Percentiles rank a stretch among this genome's conserved stretches.
phyloP scores from a whole-genome alignment of 1,140 invertebrate genomes.

The Aphelenchoides besseyi region DNA sequence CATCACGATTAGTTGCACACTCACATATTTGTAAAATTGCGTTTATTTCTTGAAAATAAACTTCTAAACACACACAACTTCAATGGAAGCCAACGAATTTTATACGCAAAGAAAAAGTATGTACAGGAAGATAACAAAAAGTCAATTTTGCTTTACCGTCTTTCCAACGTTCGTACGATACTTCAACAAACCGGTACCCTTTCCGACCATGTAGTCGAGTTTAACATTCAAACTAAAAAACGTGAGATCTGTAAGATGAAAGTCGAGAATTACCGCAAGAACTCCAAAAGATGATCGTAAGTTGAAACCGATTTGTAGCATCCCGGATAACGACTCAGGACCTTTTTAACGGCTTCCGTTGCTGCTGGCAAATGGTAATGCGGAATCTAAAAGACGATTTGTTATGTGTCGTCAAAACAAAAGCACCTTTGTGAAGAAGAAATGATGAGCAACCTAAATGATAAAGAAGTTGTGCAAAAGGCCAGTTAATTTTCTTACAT shows the following conservation, averaged over 20 bases:
- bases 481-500: conserved; percentile 64
- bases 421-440: conserved; percentile 64
- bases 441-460: conserved; percentile 64
- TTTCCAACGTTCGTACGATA: conserved; percentile 22
- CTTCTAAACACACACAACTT: not conserved
- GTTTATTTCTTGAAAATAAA: not conserved
- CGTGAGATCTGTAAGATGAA: not conserved
- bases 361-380: conserved; percentile 65
- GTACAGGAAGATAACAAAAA: not conserved
- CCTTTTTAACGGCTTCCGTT: conserved; percentile 55
- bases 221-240: conserved; percentile 28
- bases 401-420: conserved; percentile 66
- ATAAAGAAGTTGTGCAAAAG: conserved; percentile 63
- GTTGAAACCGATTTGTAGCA: conserved; percentile 47
- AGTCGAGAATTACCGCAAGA: not conserved
- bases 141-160: not conserved
- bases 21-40: not conserved
- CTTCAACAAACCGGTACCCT: conserved; percentile 47
- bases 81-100: not conserved
- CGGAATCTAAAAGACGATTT: conserved; percentile 64
- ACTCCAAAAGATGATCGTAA: conserved; percentile 47
- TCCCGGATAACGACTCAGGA: conserved; percentile 51
- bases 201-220: conserved; percentile 48
- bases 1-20: no score
- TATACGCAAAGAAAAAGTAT: not conserved